Evolutionary conservation across 2,113 vertebrate species (phyloP).

Genomic region (Upupa epops): DNA sequence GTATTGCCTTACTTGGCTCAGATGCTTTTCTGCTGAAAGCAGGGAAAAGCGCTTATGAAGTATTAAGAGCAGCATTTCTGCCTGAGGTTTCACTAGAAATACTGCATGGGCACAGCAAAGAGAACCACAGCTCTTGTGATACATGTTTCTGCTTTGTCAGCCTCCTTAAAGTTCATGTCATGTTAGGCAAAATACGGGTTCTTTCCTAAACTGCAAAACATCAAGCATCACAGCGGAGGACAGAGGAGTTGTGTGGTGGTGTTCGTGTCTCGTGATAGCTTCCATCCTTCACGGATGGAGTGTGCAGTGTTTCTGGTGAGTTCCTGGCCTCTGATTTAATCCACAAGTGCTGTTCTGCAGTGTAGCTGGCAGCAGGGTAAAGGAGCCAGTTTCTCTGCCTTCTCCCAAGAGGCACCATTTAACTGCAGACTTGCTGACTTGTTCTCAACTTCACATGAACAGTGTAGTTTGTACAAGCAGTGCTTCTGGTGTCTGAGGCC

Average conservation of each 20-base stretch:
- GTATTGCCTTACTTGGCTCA: not conserved
- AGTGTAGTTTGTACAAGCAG: not conserved
- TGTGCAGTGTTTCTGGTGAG: rapidly evolving
- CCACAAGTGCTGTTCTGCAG: not conserved
- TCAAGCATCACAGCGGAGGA: rapidly evolving
- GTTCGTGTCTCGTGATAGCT: not conserved
- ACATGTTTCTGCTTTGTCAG: not conserved
- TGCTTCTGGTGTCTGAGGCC: not conserved
- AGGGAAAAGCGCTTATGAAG: not conserved
- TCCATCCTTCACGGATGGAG: not conserved
- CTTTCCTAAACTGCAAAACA: not conserved
- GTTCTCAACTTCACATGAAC: not conserved
- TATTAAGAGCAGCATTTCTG: not conserved
- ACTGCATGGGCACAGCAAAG: not conserved
- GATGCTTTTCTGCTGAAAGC: not conserved
- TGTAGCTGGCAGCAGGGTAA: not conserved
- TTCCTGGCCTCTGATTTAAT: not conserved
- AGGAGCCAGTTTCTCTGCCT: not conserved
- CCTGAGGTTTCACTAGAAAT: not conserved
- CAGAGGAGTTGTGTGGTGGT: not conserved
- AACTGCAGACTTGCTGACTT: not conserved
- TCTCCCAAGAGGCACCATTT: not conserved
- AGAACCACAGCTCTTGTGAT: not conserved
- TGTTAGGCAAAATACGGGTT: not conserved
- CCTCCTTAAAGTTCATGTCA: not conserved